phyloP scores from a whole-genome alignment of 2,113 vertebrate genomes.

The Tiliqua scincoides region DNA sequence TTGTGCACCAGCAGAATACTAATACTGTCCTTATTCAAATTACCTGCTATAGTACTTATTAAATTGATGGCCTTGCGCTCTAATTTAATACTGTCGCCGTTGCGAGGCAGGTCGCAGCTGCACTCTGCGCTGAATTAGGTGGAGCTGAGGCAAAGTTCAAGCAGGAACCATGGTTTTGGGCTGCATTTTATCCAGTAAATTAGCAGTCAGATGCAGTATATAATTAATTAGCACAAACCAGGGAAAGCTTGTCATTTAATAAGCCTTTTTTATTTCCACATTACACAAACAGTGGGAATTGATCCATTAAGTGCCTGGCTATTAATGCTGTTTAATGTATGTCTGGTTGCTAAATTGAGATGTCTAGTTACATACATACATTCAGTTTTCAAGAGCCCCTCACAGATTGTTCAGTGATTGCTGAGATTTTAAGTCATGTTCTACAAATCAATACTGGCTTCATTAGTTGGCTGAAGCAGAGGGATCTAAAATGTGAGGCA shows the following conservation, averaged over 20 bases:
- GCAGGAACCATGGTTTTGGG: constrained; percentile 84
- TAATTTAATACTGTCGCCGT: constrained; percentile 95
- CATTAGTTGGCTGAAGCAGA: constrained; percentile 68
- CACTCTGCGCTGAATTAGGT: constrained; percentile 88
- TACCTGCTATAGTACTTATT: constrained; percentile 96
- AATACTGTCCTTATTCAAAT: constrained; percentile 99
- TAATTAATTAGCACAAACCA: constrained; percentile 96
- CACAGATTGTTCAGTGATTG: constrained; percentile 76
- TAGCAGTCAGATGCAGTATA: constrained; percentile 88
- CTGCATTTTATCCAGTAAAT: constrained; percentile 91
- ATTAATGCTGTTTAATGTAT: constrained; percentile 94
- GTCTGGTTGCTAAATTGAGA: constrained; percentile 89
- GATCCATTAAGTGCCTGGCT: constrained; percentile 91
- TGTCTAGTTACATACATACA: constrained; percentile 81
- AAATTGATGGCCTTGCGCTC: constrained; percentile 95
- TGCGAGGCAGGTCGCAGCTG: constrained; percentile 86
- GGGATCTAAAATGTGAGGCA: constrained; percentile 31
- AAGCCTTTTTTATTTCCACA: constrained; percentile 87
- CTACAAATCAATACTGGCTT: constrained; percentile 80
- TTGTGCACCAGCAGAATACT: constrained; percentile 95
- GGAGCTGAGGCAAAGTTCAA: constrained; percentile 92
- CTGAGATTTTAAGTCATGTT: constrained; percentile 78
- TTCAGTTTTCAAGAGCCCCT: constrained; percentile 78
- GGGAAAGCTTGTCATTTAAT: constrained; percentile 97
- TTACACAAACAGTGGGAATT: constrained; percentile 93